Base-by-base conservation (phyloP, 2,888 invertebrate species). In the Petrophora chlorosata region DNA sequence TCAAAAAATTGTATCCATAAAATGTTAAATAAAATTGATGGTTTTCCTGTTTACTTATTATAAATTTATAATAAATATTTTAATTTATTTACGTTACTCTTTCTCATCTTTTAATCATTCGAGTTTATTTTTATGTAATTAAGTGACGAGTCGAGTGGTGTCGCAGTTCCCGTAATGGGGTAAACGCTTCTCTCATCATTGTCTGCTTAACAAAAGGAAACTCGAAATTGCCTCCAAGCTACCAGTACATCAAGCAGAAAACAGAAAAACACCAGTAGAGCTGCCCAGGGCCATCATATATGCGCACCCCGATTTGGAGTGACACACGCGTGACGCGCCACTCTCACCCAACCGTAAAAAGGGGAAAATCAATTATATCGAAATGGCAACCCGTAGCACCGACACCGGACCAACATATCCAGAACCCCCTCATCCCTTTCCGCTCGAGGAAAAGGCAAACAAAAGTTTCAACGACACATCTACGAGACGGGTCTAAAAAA, bases 361-460 rank as follows among this genome's bases (percentile, higher is more conserved):
- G 82, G 79, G 82, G 79, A 81, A n/a, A 87, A 88, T 85, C 87
- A 89, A 86, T 87, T 87, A 86, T 82, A 82, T 70, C 79, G 74
- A 84, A 83, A 82, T 85, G 81, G 79, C 82, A 79, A 74, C 72
- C 76, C 68, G 64, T 68, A 68, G 63, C 62, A 53, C 46, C 59
- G 63, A 61, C 65, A 60, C 61, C 56, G 62, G 63, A 22, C 82
- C 77, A 73, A 54, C 52, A 51, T 70, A 73, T 64, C 61, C 48
- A 67, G 74, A 73, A 49, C 68, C 65, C 32, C 25, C 43, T 46
- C 42, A 39, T 51, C 57, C 50, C 56, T 52, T 45, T 33, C 29
- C 57, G 54, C 53, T 58, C 54, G 56, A 48, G 47, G 45, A 59
- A 61, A 59, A 61, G 50, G 30, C 15, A 45, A 56, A 53, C 50